phyloP scores from a whole-genome alignment of 2,797 vertebrate species.

The Vireo griseus region DNA sequence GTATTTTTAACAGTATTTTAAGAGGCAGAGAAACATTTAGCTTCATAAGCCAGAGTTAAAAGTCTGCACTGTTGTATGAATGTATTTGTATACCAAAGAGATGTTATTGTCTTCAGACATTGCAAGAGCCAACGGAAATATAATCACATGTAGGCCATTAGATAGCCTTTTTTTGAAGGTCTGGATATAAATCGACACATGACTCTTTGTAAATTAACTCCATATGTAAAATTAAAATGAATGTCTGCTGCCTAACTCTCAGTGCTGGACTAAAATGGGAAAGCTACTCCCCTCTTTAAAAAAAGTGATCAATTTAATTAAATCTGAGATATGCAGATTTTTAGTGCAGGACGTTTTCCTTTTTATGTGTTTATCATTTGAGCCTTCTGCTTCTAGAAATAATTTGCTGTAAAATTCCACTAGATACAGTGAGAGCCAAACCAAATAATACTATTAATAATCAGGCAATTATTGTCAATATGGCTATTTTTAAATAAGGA shows the following conservation, averaged over 20 bases:
- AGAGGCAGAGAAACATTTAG: not conserved
- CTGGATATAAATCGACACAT: slow-evolving; percentile 54
- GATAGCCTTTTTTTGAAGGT: slow-evolving; percentile 58
- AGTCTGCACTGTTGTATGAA: not conserved
- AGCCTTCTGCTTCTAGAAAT: slow-evolving; percentile 9
- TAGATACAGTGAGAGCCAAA: not conserved
- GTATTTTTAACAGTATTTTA: not conserved
- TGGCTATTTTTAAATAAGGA: not conserved
- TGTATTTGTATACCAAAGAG: slow-evolving; percentile 27
- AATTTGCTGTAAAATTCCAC: slow-evolving; percentile 16
- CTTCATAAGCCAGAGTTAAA: not conserved
- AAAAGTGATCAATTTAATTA: slow-evolving; percentile 49
- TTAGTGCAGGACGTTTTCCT: not conserved
- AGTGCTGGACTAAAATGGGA: not conserved
- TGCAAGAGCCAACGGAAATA: slow-evolving; percentile 47
- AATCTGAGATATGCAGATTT: not conserved
- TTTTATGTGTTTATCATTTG: not conserved
- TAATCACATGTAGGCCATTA: slow-evolving; percentile 65
- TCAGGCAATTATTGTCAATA: slow-evolving; percentile 4
- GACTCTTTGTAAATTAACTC: slow-evolving; percentile 51
- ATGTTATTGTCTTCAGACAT: slow-evolving; percentile 57
- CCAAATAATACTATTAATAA: not conserved
- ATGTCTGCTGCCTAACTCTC: slow-evolving; percentile 11
- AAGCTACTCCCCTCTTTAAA: not conserved
- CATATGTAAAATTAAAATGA: slow-evolving; percentile 52